phyloP scores from a whole-genome alignment of 2,888 invertebrate species.

The Acleris cristana region DNA sequence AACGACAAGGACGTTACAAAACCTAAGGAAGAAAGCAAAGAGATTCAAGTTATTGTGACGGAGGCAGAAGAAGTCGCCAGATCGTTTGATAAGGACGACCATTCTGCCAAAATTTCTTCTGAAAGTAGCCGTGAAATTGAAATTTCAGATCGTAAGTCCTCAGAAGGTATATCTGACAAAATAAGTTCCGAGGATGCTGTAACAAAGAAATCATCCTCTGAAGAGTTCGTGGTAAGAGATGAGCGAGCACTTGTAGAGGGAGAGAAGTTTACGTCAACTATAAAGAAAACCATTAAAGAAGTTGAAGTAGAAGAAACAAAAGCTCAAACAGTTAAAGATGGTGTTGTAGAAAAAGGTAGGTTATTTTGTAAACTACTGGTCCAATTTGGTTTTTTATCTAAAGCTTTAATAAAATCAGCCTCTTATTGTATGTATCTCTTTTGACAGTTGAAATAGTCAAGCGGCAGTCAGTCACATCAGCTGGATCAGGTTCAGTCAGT shows the following conservation, averaged over 20 bases:
- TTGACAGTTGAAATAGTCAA: slow-evolving; percentile 62
- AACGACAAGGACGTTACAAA: slow-evolving; percentile 49
- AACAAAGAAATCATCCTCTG: slow-evolving; percentile 79
- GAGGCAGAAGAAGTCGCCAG: slow-evolving; percentile 76
- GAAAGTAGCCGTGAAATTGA: slow-evolving; percentile 80
- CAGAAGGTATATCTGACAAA: slow-evolving; percentile 78
- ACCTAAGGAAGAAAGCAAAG: slow-evolving; percentile 73
- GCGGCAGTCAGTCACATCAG: slow-evolving; percentile 77
- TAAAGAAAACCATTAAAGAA: slow-evolving; percentile 48
- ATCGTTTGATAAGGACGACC: slow-evolving; percentile 76
- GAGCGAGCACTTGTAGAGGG: slow-evolving; percentile 48
- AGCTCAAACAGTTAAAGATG: slow-evolving; percentile 54
- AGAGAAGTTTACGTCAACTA: slow-evolving; percentile 42
- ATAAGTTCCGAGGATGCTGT: slow-evolving; percentile 82
- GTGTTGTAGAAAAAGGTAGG: slow-evolving; percentile 59
- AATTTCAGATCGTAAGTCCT: slow-evolving; percentile 78
- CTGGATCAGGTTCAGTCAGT: slow-evolving; percentile 71
- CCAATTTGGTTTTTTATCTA: too few species aligned
- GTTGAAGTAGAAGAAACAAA: slow-evolving; percentile 53
- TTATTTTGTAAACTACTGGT: neutral
- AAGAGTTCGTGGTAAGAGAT: slow-evolving; percentile 66
- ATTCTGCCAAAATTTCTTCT: slow-evolving; percentile 80
- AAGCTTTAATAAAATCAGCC: neutral
- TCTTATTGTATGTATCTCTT: slow-evolving; percentile 16
- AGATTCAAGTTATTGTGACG: slow-evolving; percentile 77